phyloP scores from a whole-genome alignment of 2,113 vertebrate species.

The Plecturocebus donacophilus region DNA sequence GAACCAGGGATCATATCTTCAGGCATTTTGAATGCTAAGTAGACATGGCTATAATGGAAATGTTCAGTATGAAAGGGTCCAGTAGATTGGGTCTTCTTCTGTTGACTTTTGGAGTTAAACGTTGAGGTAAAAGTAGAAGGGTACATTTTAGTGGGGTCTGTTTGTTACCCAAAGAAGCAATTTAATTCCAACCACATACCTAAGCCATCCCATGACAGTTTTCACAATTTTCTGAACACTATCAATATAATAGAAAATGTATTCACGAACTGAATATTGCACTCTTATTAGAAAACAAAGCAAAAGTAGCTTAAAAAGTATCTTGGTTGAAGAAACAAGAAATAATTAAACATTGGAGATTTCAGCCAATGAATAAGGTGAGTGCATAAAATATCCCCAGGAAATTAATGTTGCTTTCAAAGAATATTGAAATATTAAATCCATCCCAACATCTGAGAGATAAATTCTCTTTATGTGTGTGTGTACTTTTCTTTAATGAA shows the following conservation, averaged over 20 bases:
- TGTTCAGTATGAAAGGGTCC: background rate
- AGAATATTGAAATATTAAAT: slow-evolving; percentile 57
- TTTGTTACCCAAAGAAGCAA: background rate
- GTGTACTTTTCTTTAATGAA: background rate
- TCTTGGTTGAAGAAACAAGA: slow-evolving; percentile 23
- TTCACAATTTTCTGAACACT: background rate
- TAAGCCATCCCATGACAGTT: background rate
- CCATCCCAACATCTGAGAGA: background rate
- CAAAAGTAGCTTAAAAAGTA: slow-evolving; percentile 41
- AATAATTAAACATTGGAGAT: slow-evolving; percentile 64
- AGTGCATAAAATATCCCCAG: slow-evolving; percentile 15
- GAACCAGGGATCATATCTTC: background rate
- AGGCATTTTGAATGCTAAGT: background rate
- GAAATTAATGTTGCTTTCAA: slow-evolving; percentile 48
- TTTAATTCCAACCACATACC: background rate
- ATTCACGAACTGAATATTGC: background rate
- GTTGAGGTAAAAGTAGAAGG: background rate
- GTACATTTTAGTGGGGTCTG: background rate
- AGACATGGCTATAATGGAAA: background rate
- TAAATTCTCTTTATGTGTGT: background rate
- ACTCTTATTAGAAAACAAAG: slow-evolving; percentile 45
- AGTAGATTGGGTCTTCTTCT: background rate
- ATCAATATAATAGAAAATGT: background rate
- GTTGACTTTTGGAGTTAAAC: background rate
- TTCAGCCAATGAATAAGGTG: slow-evolving; percentile 13